Percentiles rank a stretch among this genome's conserved stretches.
Evolutionary conservation across 2,888 invertebrate genomes (phyloP).

Genomic region (Parascotia fuliginaria): DNA sequence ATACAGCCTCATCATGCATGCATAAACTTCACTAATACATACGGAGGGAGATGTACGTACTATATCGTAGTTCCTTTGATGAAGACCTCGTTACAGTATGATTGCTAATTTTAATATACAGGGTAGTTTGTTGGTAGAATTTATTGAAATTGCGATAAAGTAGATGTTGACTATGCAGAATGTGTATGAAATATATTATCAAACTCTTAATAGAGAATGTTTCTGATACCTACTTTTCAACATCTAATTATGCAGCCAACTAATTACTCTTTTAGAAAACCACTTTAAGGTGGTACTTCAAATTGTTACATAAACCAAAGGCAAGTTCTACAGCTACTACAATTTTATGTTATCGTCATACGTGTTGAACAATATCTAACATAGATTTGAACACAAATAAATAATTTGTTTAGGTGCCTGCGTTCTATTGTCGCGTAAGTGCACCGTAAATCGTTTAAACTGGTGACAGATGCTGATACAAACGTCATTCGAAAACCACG

Average conservation of each 20-base stretch:
- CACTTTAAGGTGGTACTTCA: too few relatives aligned
- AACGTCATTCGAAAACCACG: constrained; percentile 13
- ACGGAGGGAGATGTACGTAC: constrained; percentile 7
- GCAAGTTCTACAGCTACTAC: not conserved
- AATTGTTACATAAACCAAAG: too few relatives aligned
- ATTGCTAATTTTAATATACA: constrained; percentile 10
- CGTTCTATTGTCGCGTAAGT: constrained; percentile 9
- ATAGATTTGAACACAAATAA: not conserved
- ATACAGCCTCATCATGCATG: constrained; percentile 74
- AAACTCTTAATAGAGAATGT: too few relatives aligned
- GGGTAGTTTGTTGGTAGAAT: not conserved
- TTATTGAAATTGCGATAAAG: too few relatives aligned
- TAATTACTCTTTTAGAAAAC: too few relatives aligned
- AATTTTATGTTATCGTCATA: not conserved
- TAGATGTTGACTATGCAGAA: too few relatives aligned
- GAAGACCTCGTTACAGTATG: not conserved
- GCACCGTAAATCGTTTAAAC: constrained; percentile 24
- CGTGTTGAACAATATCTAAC: too few relatives aligned
- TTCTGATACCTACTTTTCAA: too few relatives aligned
- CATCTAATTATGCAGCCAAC: too few relatives aligned
- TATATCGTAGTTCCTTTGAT: constrained; percentile 8
- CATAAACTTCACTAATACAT: constrained; percentile 60
- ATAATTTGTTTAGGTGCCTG: not conserved
- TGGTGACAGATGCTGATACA: constrained; percentile 36
- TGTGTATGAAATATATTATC: too few relatives aligned